Percentiles rank a stretch among this genome's conserved stretches.
These are phyloP conservation scores for Patella caerulea DNA, from an alignment of 2,888 invertebrate genomes.

Conservation along the genomic window DNA sequence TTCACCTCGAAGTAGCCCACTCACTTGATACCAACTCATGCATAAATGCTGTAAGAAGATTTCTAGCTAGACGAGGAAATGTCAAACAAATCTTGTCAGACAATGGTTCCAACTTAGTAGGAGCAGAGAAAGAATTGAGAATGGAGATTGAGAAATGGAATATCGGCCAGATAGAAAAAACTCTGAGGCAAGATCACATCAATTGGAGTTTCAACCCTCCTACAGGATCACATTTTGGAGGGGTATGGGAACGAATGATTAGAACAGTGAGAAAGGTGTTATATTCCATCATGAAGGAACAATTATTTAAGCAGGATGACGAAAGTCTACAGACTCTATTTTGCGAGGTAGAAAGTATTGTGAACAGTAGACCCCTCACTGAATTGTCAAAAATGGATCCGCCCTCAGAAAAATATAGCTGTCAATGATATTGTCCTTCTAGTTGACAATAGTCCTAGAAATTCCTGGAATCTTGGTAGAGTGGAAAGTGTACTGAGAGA, in stretches of 20 bases:
- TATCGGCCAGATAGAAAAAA: too few relatives aligned
- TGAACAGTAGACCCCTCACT: conserved; percentile 35
- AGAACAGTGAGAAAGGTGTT: conserved; percentile 31
- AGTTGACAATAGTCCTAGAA: conserved; percentile 8
- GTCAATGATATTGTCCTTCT: conserved; percentile 13
- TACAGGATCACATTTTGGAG: too few relatives aligned
- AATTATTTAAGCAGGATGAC: conserved; percentile 12
- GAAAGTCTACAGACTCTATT: conserved; percentile 37
- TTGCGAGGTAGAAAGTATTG: conserved; percentile 28
- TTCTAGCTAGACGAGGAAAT: conserved; percentile 28
- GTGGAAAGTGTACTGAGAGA: conserved; percentile 11
- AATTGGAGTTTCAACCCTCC: too few relatives aligned
- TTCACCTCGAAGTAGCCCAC: conserved; percentile 30
- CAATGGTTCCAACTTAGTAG: conserved; percentile 24
- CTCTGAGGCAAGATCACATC: too few relatives aligned
- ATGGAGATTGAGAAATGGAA: too few relatives aligned
- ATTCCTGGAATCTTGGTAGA: conserved; percentile 14
- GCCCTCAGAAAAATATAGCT: background rate
- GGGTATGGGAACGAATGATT: too few relatives aligned
- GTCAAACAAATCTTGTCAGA: conserved; percentile 19
- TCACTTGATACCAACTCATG: conserved; percentile 25
- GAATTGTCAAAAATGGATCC: conserved; percentile 24
- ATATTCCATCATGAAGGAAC: conserved; percentile 1
- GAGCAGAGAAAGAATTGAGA: too few relatives aligned
- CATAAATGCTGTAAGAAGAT: conserved; percentile 30